These are phyloP conservation scores for Clunio marinus DNA, from an alignment of 2,888 invertebrate species.

Conservation along the genomic window DNA sequence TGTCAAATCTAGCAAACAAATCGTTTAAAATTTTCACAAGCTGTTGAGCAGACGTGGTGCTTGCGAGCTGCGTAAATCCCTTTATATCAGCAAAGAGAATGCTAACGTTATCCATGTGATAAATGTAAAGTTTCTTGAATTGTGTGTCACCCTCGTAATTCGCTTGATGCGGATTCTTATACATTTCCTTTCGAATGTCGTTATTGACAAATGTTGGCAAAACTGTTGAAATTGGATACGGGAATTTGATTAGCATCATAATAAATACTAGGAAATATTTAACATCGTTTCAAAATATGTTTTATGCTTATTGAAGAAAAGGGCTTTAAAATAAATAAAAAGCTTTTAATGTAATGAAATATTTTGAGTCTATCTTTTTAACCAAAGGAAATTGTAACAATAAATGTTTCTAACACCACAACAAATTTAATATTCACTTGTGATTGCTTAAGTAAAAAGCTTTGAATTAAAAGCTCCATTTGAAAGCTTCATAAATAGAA, in stretches of 20 bases:
- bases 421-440: no score
- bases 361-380: no score
- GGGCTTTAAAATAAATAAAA: not conserved
- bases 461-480: no score
- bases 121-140: constrained; percentile 96
- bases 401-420: no score
- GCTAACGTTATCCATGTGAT: constrained; percentile 92
- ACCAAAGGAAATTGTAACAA: no score
- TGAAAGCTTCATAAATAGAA: no score
- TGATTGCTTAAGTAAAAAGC: no score
- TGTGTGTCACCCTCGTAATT: constrained; percentile 53
- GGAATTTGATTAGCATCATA: not conserved
- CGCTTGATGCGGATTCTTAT: constrained; percentile 45
- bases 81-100: constrained; percentile 95
- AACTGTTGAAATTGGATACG: constrained; percentile 55
- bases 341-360: not conserved
- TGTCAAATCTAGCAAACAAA: constrained; percentile 86
- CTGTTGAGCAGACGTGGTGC: constrained; percentile 83
- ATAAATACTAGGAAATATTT: not conserved
- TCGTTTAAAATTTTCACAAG: constrained; percentile 84
- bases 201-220: constrained; percentile 90
- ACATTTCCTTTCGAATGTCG: constrained; percentile 82
- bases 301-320: not conserved
- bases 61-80: constrained; percentile 69
- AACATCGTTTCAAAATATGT: not conserved